These are phyloP conservation scores for Erethizon dorsatum DNA, from an alignment of 2,797 vertebrate species.

Conservation along the genomic window DNA sequence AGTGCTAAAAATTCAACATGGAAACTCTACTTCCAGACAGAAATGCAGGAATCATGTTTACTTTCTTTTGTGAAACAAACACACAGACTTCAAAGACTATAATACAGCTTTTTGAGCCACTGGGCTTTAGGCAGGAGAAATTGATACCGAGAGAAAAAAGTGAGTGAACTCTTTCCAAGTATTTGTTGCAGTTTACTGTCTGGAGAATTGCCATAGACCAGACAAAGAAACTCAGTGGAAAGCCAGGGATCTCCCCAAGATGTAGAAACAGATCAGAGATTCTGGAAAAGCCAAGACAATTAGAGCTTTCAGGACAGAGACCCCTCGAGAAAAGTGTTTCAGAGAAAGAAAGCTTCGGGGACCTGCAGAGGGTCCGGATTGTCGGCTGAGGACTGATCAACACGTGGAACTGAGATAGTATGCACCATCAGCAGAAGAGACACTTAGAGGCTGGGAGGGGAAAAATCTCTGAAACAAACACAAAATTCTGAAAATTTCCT, in stretches of 20 bases:
- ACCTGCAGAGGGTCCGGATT: not conserved
- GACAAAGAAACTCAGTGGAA: not conserved
- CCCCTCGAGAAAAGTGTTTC: not conserved
- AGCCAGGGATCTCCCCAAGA: not conserved
- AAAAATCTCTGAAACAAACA: not conserved
- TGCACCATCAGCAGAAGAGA: not conserved
- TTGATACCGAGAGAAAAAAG: not conserved
- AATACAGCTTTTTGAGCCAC: not conserved
- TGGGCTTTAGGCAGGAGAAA: not conserved
- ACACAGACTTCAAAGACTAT: not conserved
- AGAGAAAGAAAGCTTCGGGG: not conserved
- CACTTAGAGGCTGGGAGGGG: not conserved
- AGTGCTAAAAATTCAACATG: not conserved
- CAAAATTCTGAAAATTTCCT: not conserved
- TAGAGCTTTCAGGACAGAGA: not conserved
- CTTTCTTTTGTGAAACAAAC: not conserved
- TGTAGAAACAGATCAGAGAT: not conserved
- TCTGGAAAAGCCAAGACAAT: not conserved
- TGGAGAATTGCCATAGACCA: not conserved
- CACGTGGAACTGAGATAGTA: not conserved
- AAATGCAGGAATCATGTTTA: not conserved
- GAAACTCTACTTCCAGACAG: not conserved
- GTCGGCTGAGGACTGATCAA: not conserved
- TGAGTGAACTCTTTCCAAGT: not conserved
- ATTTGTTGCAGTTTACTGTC: not conserved